These are phyloP conservation scores for Numenius phaeopus DNA, from an alignment of 2,797 vertebrate species.

Conservation along the genomic window DNA sequence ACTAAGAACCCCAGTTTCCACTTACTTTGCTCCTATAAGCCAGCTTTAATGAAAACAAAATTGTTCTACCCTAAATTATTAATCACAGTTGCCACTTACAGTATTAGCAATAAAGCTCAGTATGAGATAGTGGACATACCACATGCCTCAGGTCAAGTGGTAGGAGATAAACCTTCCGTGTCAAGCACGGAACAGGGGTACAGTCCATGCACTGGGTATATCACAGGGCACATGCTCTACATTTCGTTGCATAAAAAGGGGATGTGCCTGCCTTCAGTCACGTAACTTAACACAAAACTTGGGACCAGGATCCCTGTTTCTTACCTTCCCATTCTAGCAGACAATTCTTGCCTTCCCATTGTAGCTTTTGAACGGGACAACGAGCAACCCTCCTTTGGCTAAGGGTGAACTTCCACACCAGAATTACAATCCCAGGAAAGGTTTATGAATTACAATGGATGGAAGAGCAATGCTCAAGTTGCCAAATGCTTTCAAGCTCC, in stretches of 20 bases:
- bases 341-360: not conserved
- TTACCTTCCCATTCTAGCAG: not conserved
- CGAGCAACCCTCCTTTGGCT: accelerated
- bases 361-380: not conserved
- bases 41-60: not conserved
- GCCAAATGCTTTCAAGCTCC: not conserved
- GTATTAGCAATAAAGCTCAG: not conserved
- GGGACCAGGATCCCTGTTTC: not conserved
- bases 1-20: not conserved
- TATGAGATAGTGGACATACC: not conserved
- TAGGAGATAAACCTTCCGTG: not conserved
- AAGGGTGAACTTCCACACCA: not conserved
- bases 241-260: not conserved
- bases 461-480: not conserved
- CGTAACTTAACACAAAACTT: not conserved
- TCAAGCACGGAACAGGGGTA: not conserved
- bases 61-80: not conserved
- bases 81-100: not conserved
- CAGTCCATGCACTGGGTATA: accelerated
- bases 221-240: not conserved
- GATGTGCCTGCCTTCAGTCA: not conserved
- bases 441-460: not conserved
- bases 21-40: not conserved
- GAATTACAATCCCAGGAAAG: not conserved
- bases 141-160: not conserved